These are phyloP conservation scores for Antitype chi DNA, from an alignment of 2,888 invertebrate species.

Conservation along the genomic window DNA sequence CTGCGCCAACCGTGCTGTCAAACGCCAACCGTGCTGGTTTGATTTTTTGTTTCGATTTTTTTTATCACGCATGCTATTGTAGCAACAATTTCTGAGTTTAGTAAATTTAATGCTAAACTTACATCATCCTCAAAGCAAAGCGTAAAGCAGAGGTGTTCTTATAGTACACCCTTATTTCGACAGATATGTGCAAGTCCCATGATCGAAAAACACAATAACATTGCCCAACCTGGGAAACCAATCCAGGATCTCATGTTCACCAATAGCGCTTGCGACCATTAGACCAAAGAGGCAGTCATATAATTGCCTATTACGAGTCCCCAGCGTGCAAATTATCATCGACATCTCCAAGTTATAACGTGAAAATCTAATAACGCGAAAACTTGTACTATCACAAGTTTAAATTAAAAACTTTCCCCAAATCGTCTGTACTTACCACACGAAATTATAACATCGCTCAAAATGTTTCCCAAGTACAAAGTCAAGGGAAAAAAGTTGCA, in stretches of 20 bases:
- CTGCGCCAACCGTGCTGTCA: too few species aligned
- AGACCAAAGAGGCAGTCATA: background rate
- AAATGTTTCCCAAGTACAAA: constrained; percentile 64
- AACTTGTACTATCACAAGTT: constrained; percentile 59
- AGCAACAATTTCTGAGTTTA: background rate
- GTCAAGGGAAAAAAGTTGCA: constrained; percentile 67
- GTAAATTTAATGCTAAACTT: background rate
- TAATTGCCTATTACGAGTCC: background rate
- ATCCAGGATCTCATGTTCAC: background rate
- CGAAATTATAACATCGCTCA: constrained; percentile 64
- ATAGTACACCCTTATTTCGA: background rate
- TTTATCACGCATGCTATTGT: background rate
- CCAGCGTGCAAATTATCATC: constrained; percentile 8
- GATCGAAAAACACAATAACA: background rate
- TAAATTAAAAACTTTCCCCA: constrained; percentile 59
- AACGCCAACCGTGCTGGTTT: too few species aligned
- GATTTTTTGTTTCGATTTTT: too few species aligned
- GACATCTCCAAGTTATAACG: constrained; percentile 28
- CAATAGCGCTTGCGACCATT: background rate
- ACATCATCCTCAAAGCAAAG: too few species aligned
- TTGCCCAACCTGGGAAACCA: background rate
- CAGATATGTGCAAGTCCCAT: background rate
- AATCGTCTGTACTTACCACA: constrained; percentile 55
- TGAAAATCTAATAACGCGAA: constrained; percentile 48
- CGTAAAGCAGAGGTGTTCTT: too few species aligned